Percentiles rank a stretch among this genome's conserved stretches.
Evolutionary conservation across 2,888 invertebrate genomes (phyloP).

Genomic region (Eretmocerus hayati): DNA sequence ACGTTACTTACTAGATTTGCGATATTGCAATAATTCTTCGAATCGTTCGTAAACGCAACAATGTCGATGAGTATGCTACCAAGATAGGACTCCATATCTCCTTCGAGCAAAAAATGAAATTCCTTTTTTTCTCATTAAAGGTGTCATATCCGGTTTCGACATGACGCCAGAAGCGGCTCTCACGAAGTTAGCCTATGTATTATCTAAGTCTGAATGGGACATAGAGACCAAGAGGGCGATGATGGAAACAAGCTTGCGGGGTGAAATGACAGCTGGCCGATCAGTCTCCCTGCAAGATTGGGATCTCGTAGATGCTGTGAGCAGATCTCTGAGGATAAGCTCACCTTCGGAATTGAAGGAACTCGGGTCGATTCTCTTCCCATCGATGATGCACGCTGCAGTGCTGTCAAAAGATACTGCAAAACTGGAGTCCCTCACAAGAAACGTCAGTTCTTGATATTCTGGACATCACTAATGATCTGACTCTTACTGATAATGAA

Average conservation of each 20-base stretch:
- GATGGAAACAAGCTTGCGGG: conserved; percentile 71
- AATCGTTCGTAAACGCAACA: too few relatives aligned
- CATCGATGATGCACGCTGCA: conserved; percentile 63
- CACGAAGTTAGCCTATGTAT: conserved; percentile 81
- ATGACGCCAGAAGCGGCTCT: conserved; percentile 94
- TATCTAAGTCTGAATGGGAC: conserved; percentile 68
- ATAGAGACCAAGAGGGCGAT: conserved; percentile 63
- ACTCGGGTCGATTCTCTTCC: conserved; percentile 57
- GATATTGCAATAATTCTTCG: too few relatives aligned
- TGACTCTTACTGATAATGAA: background rate
- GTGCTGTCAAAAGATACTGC: conserved; percentile 51
- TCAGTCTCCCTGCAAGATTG: conserved; percentile 42
- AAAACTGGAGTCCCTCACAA: conserved; percentile 48
- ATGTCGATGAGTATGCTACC: background rate
- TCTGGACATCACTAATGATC: background rate
- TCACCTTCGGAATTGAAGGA: conserved; percentile 53
- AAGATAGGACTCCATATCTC: too few relatives aligned
- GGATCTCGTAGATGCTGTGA: conserved; percentile 56
- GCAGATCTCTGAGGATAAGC: conserved; percentile 52
- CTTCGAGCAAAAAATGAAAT: background rate
- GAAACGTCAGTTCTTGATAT: conserved; percentile 41
- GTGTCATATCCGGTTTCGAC: conserved; percentile 74
- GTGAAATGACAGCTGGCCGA: conserved; percentile 62
- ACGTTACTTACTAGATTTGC: too few relatives aligned
- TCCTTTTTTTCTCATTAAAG: too few relatives aligned